Conservation (phyloP, 2,888 invertebrate genomes). For the Macrosiphum euphorbiae region DNA sequence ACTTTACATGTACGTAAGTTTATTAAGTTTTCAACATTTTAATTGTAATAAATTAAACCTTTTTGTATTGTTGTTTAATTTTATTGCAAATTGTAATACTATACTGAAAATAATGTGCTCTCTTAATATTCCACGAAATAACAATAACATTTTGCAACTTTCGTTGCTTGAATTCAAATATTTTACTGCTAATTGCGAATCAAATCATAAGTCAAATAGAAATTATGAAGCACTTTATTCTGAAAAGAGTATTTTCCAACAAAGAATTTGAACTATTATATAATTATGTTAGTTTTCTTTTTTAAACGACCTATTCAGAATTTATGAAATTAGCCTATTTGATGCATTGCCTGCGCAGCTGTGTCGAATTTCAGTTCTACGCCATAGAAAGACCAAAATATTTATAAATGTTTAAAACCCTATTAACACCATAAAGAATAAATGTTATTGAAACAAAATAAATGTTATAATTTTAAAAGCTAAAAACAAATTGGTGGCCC, state of each 20-base stretch:
- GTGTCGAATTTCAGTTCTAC: not conserved
- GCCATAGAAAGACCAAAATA: not conserved
- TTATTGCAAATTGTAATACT: not conserved
- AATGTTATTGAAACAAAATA: not conserved
- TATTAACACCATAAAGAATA: not conserved
- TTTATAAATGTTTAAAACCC: not conserved
- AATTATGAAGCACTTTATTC: not conserved
- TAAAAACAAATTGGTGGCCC: not conserved
- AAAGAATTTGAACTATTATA: not conserved
- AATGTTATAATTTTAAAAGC: not conserved
- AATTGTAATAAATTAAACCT: not conserved
- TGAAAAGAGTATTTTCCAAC: not conserved
- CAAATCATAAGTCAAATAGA: not conserved
- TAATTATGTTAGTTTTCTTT: not conserved
- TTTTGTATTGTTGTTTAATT: not conserved
- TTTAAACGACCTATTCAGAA: not conserved
- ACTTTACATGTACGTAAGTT: not conserved
- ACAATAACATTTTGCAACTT: not conserved
- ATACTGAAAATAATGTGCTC: not conserved
- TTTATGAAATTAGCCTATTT: constrained; percentile 2
- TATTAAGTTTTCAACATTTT: not conserved
- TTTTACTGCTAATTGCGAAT: not conserved
- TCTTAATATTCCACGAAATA: not conserved
- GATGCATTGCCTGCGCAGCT: not conserved
- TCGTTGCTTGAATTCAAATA: not conserved